Evolutionary conservation across 2,797 vertebrate genomes (phyloP).

Genomic region (Psittacula derbiana): DNA sequence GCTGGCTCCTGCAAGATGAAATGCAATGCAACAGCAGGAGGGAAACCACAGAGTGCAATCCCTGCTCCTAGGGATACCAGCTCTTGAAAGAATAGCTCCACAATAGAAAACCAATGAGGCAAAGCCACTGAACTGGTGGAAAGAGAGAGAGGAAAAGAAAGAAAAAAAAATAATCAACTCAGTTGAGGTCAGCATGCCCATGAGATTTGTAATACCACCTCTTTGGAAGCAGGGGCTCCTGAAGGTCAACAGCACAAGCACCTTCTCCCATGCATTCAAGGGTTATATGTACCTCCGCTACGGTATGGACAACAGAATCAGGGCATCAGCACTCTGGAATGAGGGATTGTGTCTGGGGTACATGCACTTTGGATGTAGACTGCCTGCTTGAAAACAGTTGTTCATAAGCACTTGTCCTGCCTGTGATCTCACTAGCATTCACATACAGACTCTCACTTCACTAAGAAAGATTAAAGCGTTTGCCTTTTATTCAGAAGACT

Average conservation of each 20-base stretch:
- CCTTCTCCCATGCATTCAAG: rapidly evolving
- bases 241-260: background rate
- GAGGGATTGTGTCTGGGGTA: rapidly evolving
- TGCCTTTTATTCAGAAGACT: constrained; percentile 62
- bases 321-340: background rate
- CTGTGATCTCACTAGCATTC: background rate
- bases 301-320: background rate
- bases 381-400: background rate
- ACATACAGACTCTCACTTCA: constrained; percentile 2
- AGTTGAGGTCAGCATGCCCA: background rate
- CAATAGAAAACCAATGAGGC: background rate
- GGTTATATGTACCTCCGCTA: too few species aligned
- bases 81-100: background rate
- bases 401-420: background rate
- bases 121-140: background rate
- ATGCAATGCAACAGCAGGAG: background rate
- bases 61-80: background rate
- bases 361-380: rapidly evolving
- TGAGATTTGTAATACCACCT: background rate
- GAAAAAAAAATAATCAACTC: background rate
- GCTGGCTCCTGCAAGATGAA: background rate
- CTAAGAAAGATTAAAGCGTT: constrained; percentile 9
- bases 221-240: background rate
- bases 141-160: too few species aligned
- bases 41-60: background rate